Evolutionary conservation across 1,140 invertebrate genomes (phyloP).

Genomic region (Chionoecetes opilio): DNA sequence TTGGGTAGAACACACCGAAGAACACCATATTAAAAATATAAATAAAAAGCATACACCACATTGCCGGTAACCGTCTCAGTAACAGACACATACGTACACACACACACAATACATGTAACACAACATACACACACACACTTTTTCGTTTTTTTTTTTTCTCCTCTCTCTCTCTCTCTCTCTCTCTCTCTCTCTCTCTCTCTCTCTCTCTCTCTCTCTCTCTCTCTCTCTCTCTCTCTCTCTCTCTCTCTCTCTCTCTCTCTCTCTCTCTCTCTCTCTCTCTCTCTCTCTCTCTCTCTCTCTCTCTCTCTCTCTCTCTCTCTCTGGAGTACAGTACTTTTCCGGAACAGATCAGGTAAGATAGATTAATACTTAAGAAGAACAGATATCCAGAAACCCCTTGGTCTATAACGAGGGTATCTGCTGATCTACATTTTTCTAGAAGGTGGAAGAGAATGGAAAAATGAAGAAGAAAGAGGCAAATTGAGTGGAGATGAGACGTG

Average conservation of each 20-base stretch:
- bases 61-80: too few species aligned
- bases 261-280: neutral
- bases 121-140: too few species aligned
- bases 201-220: neutral
- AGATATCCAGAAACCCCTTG: too few species aligned
- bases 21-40: too few species aligned
- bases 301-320: neutral
- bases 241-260: neutral
- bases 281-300: too few species aligned
- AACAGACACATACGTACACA: too few species aligned
- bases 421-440: too few species aligned
- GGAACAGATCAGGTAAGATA: slow-evolving; percentile 47
- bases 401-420: too few species aligned
- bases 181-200: neutral
- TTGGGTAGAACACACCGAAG: too few species aligned
- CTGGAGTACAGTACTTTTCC: slow-evolving; percentile 40
- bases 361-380: too few species aligned
- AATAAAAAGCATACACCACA: too few species aligned
- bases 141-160: neutral
- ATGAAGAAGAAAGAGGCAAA: neutral
- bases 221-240: neutral
- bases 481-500: neutral
- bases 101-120: too few species aligned
- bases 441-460: neutral
- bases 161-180: neutral